Percentiles rank a stretch among this genome's conserved stretches.
Evolutionary conservation across 2,888 invertebrate species (phyloP).

Genomic region (Conus canariensis): DNA sequence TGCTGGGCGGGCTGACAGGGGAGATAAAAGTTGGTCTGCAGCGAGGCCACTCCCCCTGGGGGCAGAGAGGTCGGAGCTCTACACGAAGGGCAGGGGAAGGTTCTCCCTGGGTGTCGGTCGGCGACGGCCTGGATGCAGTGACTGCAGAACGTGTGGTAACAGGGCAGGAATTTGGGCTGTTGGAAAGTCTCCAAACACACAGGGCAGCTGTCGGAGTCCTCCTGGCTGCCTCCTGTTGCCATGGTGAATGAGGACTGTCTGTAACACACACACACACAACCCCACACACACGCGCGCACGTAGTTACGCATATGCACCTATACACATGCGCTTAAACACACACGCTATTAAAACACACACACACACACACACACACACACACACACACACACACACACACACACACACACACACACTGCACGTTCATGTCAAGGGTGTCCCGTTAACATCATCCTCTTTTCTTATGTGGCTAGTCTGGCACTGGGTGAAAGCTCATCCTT

Average conservation of each 20-base stretch:
- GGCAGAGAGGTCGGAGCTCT: not conserved
- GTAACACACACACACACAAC: not conserved
- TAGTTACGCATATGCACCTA: too few relatives aligned
- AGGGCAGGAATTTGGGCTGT: constrained; percentile 67
- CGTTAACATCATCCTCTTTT: too few relatives aligned
- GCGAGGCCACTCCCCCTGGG: not conserved
- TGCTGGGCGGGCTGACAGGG: not conserved
- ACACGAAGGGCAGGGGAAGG: constrained; percentile 2
- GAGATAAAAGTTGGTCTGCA: constrained; percentile 4
- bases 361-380: not conserved
- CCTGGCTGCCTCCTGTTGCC: constrained; percentile 10
- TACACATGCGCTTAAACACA: too few relatives aligned
- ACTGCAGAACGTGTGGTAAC: constrained; percentile 66
- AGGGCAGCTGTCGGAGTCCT: not conserved
- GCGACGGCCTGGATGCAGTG: not conserved
- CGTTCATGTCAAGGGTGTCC: too few relatives aligned
- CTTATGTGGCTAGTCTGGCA: too few relatives aligned
- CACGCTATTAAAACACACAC: too few relatives aligned
- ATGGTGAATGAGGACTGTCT: not conserved
- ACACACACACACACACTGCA: not conserved
- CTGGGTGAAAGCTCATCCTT: too few relatives aligned
- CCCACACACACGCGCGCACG: too few relatives aligned
- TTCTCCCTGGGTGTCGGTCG: not conserved
- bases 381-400: not conserved
- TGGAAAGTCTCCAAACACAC: constrained; percentile 49